Conservation (phyloP, 1,140 invertebrate genomes). For the Sitophilus oryzae region DNA sequence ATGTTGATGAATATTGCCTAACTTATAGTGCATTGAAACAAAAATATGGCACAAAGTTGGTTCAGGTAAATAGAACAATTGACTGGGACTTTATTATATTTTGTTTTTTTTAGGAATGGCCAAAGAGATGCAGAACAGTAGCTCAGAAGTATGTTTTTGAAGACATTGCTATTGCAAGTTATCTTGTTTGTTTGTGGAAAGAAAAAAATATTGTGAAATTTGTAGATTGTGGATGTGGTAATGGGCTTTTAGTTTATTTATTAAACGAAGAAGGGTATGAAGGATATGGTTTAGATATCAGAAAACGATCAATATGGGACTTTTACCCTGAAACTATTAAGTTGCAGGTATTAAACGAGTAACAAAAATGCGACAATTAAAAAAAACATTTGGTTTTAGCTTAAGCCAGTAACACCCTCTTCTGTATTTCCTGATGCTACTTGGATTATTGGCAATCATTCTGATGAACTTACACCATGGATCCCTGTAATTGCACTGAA, state of each 20-base stretch:
- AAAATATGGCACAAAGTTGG: constrained; percentile 70
- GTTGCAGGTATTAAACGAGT: constrained; percentile 44
- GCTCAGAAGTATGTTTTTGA: constrained; percentile 94
- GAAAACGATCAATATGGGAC: constrained; percentile 87
- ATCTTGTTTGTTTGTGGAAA: constrained; percentile 78
- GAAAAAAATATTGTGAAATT: constrained; percentile 61
- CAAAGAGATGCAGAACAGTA: constrained; percentile 74
- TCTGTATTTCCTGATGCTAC: constrained; percentile 71
- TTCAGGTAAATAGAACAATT: constrained; percentile 53
- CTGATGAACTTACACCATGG: constrained; percentile 97
- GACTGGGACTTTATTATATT: background rate
- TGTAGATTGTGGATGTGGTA: constrained; percentile 94
- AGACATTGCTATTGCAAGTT: constrained; percentile 91
- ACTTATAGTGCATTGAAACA: constrained; percentile 71
- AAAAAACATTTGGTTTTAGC: constrained; percentile 26
- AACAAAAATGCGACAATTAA: too few species aligned
- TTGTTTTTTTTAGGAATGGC: constrained; percentile 61
- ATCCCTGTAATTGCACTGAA: constrained; percentile 86
- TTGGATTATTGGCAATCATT: constrained; percentile 98
- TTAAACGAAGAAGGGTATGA: constrained; percentile 73
- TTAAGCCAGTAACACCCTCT: constrained; percentile 48
- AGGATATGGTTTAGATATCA: constrained; percentile 87
- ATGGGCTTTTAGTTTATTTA: constrained; percentile 90
- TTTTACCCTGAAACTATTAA: constrained; percentile 56
- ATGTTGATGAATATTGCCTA: constrained; percentile 61